Base-by-base conservation (phyloP, 2,888 invertebrate genomes). In the Notodonta dromedarius region DNA sequence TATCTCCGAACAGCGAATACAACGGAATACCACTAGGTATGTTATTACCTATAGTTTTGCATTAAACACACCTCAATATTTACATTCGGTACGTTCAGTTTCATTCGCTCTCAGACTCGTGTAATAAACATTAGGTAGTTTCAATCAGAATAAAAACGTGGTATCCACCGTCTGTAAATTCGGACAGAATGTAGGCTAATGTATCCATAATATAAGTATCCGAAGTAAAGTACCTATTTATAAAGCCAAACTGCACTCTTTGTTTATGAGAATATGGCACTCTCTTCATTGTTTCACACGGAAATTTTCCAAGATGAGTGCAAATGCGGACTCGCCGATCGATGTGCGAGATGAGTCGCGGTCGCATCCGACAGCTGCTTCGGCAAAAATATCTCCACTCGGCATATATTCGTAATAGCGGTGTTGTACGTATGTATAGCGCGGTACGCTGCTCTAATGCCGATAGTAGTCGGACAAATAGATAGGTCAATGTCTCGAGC, bases 401-500 rank as follows among this genome's bases (percentile, higher is more conserved):
- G 79, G 80, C 80, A 82, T 86, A 83, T 84, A 88, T 85, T 84
- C 79, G 81, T 81, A 82, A 77, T 78, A 77, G 75, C 66, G 55
- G 61, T 52, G 61, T 55, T 61, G 50, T 60, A 61, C 67, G 64
- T 69, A 72, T 65, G 68, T 73, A 75, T 71, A 73, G 70, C 63
- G 66, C 64, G 60, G 58, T 70, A 69, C 63, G 66, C 73, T 71
- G 73, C 78, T 78, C 76, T 80, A 77, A 83, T 79, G 67, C 73
- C 69, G 78, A 80, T 80, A 76, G 76, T 71, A 81, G 73, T 79
- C 81, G 82, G 77, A 74, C 84, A 80, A 79, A 80, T 78, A 87
- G 90, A 86, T 89, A 83, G 91, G 92, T 91, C 92, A 92, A 92
- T 92, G 92, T 91, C 90, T 92, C 70, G 85, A 82, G 78, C 80